Percentiles rank a stretch among this genome's conserved stretches.
Evolutionary conservation across 2,797 vertebrate species (phyloP).

Genomic region (Alfaro cultratus): DNA sequence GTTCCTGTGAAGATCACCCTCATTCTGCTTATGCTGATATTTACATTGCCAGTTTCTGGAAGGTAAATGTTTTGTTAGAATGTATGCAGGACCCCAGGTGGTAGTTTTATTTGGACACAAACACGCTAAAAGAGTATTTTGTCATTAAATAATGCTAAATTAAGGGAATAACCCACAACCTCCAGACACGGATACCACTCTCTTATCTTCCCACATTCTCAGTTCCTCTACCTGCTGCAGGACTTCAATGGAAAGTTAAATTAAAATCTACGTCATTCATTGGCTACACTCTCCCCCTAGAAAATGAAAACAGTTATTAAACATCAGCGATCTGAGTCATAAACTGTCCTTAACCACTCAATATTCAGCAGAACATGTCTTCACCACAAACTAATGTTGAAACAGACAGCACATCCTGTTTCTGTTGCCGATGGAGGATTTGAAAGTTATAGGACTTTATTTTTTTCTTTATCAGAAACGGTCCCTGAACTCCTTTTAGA

Average conservation of each 20-base stretch:
- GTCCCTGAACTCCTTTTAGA: neutral
- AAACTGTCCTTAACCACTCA: neutral
- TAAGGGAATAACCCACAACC: neutral
- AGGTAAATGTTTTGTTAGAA: neutral
- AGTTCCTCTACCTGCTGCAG: neutral
- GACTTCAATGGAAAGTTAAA: neutral
- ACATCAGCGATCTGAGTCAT: neutral
- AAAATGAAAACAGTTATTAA: neutral
- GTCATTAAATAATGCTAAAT: constrained; percentile 1
- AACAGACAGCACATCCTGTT: neutral
- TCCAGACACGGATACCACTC: no score
- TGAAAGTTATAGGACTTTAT: neutral
- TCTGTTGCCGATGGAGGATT: neutral
- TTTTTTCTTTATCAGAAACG: neutral
- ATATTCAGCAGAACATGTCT: neutral
- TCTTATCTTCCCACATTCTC: neutral
- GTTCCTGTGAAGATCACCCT: neutral
- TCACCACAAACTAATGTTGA: neutral
- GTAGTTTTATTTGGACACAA: neutral
- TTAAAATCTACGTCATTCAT: neutral
- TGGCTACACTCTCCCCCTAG: neutral
- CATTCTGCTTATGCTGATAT: neutral
- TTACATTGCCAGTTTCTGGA: constrained; percentile 6
- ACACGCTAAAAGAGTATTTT: neutral
- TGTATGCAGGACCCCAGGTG: neutral